Conservation (phyloP, 2,797 vertebrate genomes). For the Diglossa cyanea region DNA sequence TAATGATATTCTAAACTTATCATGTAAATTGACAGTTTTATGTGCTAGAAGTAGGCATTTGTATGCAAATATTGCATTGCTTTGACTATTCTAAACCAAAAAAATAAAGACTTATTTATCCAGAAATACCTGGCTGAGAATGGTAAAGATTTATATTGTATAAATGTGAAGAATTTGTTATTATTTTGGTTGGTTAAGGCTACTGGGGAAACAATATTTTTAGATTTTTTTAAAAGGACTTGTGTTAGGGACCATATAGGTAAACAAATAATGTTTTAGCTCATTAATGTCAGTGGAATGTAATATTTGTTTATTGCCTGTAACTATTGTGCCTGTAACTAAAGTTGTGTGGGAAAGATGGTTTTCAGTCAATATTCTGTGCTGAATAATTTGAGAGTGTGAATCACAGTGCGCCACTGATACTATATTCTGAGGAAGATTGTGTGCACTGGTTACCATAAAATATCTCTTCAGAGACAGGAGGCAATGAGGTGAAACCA, state of each 20-base stretch:
- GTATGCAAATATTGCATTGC: neutral
- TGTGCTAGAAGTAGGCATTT: neutral
- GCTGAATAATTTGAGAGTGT: neutral
- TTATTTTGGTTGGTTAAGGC: neutral
- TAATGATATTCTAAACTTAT: neutral
- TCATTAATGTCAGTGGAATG: neutral
- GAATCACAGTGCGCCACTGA: neutral
- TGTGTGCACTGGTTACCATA: neutral
- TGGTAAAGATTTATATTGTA: neutral
- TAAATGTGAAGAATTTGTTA: neutral
- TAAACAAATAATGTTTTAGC: neutral
- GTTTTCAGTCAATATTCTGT: neutral
- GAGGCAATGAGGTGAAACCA: neutral
- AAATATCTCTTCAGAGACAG: neutral
- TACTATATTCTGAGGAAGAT: neutral
- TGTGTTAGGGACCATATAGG: neutral
- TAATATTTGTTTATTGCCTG: neutral
- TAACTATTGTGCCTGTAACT: neutral
- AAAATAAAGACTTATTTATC: neutral
- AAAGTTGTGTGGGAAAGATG: neutral
- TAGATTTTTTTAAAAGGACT: neutral
- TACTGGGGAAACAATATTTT: neutral
- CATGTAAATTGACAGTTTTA: neutral
- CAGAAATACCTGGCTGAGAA: neutral
- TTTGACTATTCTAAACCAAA: neutral